Conservation (phyloP, 1,140 invertebrate genomes). For the Leguminivora glycinivorella region DNA sequence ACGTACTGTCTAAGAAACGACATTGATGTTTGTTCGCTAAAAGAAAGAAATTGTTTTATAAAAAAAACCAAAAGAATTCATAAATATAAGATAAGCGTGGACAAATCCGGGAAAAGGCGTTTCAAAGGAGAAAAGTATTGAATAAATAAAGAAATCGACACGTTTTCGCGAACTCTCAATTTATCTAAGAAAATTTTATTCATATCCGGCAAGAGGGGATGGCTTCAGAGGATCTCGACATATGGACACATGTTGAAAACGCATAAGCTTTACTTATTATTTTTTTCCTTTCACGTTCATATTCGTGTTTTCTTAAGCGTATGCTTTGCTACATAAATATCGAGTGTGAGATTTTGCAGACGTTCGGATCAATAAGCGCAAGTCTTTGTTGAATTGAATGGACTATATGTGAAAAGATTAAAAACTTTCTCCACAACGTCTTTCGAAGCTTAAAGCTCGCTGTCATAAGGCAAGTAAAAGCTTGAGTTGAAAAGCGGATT, state of each 20-base stretch:
- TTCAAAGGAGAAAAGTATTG: conserved; percentile 62
- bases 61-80: conserved; percentile 52
- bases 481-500: conserved; percentile 72
- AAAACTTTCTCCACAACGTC: conserved; percentile 64
- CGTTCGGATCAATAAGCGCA: conserved; percentile 5
- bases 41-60: conserved; percentile 48
- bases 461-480: conserved; percentile 73
- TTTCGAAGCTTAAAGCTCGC: conserved; percentile 61
- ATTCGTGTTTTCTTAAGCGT: conserved; percentile 33
- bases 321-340: conserved; percentile 30
- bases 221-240: conserved; percentile 56
- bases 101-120: conserved; percentile 51
- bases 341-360: background rate
- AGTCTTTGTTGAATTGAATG: conserved; percentile 15
- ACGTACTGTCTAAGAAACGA: conserved; percentile 10
- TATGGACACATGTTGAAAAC: conserved; percentile 57
- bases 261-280: conserved; percentile 56
- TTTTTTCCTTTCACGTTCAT: conserved; percentile 40
- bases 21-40: conserved; percentile 30
- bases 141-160: conserved; percentile 74
- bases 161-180: conserved; percentile 66
- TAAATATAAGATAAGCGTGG: conserved; percentile 58
- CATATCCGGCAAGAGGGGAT: conserved; percentile 57
- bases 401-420: conserved; percentile 58
- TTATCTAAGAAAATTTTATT: conserved; percentile 71